Percentiles rank a stretch among this genome's conserved stretches.
Conservation (phyloP, 1,140 invertebrate genomes). For the Myzus persicae region DNA sequence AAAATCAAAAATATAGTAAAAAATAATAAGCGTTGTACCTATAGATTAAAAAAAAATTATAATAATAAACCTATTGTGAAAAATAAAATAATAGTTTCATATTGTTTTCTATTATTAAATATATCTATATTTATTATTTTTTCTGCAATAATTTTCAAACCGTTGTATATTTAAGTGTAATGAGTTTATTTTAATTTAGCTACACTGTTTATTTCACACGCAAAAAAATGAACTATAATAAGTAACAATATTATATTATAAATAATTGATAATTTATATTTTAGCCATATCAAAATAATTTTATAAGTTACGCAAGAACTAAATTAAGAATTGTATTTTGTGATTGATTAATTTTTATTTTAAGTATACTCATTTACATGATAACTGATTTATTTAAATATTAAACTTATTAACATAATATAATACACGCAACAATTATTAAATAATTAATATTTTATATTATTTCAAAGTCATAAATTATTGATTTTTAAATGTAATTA, state of each 20-base stretch:
- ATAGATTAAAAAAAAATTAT: constrained; percentile 34
- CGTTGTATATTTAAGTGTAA: background rate
- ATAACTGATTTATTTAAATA: background rate
- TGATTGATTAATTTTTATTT: background rate
- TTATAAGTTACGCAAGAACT: background rate
- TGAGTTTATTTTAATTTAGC: background rate
- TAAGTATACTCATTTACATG: background rate
- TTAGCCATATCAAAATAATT: background rate
- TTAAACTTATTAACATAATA: background rate
- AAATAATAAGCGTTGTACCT: constrained; percentile 31
- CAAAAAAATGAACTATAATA: background rate
- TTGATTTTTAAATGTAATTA: background rate
- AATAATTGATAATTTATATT: too few species aligned
- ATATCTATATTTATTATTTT: background rate
- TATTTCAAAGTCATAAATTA: background rate
- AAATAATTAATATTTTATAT: background rate
- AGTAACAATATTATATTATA: background rate
- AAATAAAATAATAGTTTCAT: constrained; percentile 31
- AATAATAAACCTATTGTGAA: constrained; percentile 41
- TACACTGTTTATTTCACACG: background rate
- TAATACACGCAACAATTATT: background rate
- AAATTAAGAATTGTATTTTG: background rate
- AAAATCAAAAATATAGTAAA: constrained; percentile 34
- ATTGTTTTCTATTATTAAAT: constrained; percentile 36
- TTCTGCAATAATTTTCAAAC: background rate